Conservation (phyloP, 2,888 invertebrate genomes). For the Thymelicus acteon region DNA sequence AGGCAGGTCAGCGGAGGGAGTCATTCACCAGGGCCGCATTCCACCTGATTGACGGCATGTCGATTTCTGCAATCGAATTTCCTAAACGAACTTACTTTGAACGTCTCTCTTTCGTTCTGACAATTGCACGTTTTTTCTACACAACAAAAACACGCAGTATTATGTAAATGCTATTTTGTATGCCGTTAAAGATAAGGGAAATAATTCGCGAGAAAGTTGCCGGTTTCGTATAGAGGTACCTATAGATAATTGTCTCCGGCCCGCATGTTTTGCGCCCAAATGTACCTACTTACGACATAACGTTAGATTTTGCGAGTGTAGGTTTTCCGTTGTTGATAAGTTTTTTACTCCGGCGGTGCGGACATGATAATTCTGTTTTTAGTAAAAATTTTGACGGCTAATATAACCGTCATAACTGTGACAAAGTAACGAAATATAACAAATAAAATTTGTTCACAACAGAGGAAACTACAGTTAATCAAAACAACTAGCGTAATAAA, state of each 20-base stretch:
- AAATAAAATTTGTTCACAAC: no score
- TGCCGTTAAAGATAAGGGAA: constrained; percentile 56
- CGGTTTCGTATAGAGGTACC: constrained; percentile 47
- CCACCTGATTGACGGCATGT: constrained; percentile 34
- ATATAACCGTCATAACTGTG: no score
- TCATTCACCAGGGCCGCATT: constrained; percentile 68
- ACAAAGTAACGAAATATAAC: no score
- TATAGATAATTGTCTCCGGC: constrained; percentile 56
- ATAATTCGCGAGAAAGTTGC: constrained; percentile 70
- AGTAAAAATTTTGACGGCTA: no score
- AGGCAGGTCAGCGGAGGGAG: constrained; percentile 81
- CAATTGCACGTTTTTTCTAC: constrained; percentile 24
- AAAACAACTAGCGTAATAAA: constrained; percentile 1
- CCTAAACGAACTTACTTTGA: constrained; percentile 30
- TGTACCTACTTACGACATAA: constrained; percentile 49
- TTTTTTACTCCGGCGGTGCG: not conserved
- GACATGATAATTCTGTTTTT: not conserved
- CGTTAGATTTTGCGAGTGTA: constrained; percentile 34
- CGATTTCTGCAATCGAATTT: constrained; percentile 38
- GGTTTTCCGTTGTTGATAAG: constrained; percentile 22
- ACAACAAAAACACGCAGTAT: constrained; percentile 10
- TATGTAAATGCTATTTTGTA: constrained; percentile 40
- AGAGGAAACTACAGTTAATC: no score
- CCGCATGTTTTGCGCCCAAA: constrained; percentile 56
- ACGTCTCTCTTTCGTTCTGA: constrained; percentile 9